phyloP scores from a whole-genome alignment of 1,140 invertebrate genomes.

The Rhopalosiphum maidis region DNA sequence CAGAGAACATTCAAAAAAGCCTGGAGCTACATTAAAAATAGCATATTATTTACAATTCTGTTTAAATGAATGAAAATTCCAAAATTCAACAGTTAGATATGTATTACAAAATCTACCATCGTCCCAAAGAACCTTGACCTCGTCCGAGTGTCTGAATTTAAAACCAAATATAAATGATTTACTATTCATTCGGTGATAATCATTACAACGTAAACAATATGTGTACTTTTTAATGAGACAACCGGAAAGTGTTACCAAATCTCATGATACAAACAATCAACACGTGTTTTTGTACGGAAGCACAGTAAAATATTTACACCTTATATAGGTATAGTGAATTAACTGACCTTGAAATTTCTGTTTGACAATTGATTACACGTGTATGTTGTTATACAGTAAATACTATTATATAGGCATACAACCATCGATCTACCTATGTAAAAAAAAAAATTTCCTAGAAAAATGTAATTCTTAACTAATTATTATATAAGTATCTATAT shows the following conservation, averaged over 20 bases:
- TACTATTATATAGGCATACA: background rate
- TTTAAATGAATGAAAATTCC: background rate
- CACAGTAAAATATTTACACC: background rate
- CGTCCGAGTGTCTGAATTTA: background rate
- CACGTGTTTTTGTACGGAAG: background rate
- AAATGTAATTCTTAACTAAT: background rate
- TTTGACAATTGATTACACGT: background rate
- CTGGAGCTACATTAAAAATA: background rate
- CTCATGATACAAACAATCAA: background rate
- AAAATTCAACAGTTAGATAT: background rate
- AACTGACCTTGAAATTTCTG: background rate
- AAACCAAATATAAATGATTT: background rate
- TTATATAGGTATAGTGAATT: background rate
- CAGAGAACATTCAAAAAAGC: background rate
- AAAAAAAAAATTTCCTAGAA: background rate
- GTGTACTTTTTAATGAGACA: background rate
- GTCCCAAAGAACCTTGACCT: background rate
- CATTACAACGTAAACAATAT: background rate
- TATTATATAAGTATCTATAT: too few relatives aligned
- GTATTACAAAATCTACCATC: background rate
- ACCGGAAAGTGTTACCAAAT: background rate
- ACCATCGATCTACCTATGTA: background rate
- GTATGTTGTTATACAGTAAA: background rate
- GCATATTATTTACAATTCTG: background rate
- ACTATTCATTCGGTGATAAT: background rate